Evolutionary conservation across 30 jellyfish, hydroid and myxozoan species (phyloP).

Genomic region (Turritopsis dohrnii): DNA sequence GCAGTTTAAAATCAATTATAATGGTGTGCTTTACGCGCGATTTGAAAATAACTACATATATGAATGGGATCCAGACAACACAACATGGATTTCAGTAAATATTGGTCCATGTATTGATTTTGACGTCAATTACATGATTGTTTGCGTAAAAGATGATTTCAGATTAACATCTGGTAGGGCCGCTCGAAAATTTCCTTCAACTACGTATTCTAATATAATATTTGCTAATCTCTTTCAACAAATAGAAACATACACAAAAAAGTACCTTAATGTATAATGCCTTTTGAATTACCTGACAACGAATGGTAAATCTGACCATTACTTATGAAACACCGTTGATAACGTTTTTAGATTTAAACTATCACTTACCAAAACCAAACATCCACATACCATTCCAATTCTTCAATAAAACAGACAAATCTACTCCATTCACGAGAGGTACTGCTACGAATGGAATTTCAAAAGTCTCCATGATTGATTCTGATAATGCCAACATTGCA

Average conservation of each 20-base stretch:
- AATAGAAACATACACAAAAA: too few species aligned
- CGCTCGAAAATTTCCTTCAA: neutral
- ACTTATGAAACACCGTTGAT: neutral
- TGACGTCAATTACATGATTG: neutral
- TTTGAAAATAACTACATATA: neutral
- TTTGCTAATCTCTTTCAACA: too few species aligned
- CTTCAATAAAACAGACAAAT: slow-evolving; percentile 2
- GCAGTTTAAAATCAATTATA: neutral
- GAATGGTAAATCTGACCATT: too few species aligned
- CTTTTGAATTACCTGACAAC: too few species aligned
- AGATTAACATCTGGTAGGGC: neutral
- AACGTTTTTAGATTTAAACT: neutral
- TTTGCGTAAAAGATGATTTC: neutral
- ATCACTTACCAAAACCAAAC: slow-evolving; percentile 3
- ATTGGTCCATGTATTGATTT: neutral
- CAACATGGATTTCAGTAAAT: neutral
- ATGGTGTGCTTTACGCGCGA: neutral
- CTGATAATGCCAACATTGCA: slow-evolving; percentile 2
- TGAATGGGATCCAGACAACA: neutral
- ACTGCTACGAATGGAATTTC: neutral
- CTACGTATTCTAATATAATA: too few species aligned
- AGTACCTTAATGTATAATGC: too few species aligned
- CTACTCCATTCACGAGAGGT: slow-evolving; percentile 12
- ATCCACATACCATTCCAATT: slow-evolving; percentile 11
- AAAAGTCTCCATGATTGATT: neutral